Evolutionary conservation across 2,888 invertebrate species (phyloP).

Genomic region (Xanthia togata): DNA sequence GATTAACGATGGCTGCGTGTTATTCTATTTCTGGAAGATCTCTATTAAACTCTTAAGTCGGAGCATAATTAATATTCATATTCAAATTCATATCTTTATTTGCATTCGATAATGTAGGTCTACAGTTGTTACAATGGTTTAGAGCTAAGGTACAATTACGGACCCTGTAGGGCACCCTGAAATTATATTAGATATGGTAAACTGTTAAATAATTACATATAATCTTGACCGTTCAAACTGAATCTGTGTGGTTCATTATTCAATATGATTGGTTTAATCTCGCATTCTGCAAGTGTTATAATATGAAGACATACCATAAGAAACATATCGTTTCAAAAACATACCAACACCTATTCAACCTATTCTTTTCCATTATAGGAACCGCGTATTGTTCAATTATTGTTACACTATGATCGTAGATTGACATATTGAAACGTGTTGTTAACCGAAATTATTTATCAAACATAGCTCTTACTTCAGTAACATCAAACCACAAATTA

Average conservation of each 20-base stretch:
- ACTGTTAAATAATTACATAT: neutral
- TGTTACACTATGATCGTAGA: neutral
- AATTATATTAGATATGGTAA: neutral
- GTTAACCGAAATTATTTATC: neutral
- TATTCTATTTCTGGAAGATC: conserved; percentile 2
- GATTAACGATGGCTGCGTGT: conserved; percentile 13
- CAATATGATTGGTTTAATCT: neutral
- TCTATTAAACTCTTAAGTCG: neutral
- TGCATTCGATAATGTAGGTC: no score
- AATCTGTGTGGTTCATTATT: neutral
- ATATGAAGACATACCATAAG: neutral
- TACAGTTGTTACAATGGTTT: no score
- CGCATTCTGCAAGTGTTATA: neutral
- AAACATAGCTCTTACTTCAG: conserved; percentile 5
- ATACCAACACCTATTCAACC: no score
- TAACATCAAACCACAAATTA: neutral
- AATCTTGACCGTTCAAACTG: neutral
- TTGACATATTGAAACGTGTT: neutral
- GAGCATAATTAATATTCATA: neutral
- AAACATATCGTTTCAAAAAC: neutral
- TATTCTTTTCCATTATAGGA: neutral
- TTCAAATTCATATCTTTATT: no score
- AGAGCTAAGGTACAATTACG: no score
- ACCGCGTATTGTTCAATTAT: neutral
- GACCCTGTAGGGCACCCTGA: no score